Conservation (phyloP, 2,797 vertebrate genomes). For the Pseudocheirus occidentalis region DNA sequence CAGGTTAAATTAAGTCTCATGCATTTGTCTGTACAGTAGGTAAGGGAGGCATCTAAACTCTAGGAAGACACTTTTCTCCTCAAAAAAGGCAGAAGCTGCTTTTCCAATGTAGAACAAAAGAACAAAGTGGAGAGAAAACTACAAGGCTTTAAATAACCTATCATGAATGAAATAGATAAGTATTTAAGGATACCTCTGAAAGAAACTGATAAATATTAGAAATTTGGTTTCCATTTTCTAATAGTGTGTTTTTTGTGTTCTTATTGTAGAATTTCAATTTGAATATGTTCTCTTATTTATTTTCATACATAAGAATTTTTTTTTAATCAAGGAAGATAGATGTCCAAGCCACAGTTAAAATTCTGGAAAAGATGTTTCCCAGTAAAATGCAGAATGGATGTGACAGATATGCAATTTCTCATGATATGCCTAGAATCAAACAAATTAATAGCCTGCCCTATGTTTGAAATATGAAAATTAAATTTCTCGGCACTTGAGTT, state of each 20-base stretch:
- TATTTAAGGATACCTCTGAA: neutral
- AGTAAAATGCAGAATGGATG: neutral
- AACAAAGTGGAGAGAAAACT: neutral
- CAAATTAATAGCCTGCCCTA: neutral
- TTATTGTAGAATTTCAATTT: neutral
- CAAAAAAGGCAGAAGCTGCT: neutral
- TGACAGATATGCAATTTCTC: rapidly evolving
- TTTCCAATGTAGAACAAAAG: neutral
- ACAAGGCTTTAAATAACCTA: neutral
- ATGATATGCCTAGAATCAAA: neutral
- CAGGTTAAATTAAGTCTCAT: neutral
- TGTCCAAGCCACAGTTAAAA: constrained; percentile 7
- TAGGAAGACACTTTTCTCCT: neutral
- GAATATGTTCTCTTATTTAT: neutral
- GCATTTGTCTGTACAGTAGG: neutral
- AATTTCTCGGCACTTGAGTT: no score
- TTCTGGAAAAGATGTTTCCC: neutral
- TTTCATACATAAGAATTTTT: neutral
- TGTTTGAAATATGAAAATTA: neutral
- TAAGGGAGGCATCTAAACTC: neutral
- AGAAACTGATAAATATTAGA: neutral
- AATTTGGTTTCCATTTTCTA: neutral
- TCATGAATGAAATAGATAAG: neutral
- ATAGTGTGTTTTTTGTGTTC: neutral
- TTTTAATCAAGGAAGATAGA: constrained; percentile 39